Conservation (phyloP, 2,888 invertebrate genomes). For the Cantharis rustica region DNA sequence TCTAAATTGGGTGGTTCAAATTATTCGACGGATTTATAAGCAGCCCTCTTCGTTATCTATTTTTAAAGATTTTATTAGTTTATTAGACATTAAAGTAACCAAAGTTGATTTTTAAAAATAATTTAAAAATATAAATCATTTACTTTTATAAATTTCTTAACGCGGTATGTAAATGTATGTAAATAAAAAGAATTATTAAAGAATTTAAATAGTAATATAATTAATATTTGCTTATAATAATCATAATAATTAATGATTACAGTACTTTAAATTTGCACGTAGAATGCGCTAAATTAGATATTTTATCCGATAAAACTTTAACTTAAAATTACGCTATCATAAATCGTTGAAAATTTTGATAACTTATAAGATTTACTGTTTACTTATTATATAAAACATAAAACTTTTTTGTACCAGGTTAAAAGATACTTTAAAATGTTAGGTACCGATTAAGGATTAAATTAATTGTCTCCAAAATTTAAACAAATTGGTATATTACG, state of each 20-base stretch:
- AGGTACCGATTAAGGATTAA: neutral
- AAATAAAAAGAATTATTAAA: neutral
- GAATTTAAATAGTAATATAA: neutral
- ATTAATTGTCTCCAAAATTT: neutral
- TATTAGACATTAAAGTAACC: no score
- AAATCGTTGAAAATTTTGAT: neutral
- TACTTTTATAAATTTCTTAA: neutral
- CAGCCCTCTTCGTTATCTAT: no score
- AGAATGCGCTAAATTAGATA: neutral
- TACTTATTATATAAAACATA: neutral
- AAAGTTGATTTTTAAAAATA: no score
- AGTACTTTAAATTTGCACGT: neutral
- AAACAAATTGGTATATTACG: neutral
- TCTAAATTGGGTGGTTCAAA: no score
- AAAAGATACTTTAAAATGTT: neutral
- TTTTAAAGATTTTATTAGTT: no score
- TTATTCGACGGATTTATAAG: no score
- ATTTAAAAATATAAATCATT: neutral
- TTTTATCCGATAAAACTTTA: neutral
- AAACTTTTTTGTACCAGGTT: neutral
- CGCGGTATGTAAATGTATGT: neutral
- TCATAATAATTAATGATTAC: neutral
- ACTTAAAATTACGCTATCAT: neutral
- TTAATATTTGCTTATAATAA: neutral
- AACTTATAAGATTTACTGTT: neutral